phyloP scores from a whole-genome alignment of 2,888 invertebrate genomes.

The Euplagia quadripunctaria region DNA sequence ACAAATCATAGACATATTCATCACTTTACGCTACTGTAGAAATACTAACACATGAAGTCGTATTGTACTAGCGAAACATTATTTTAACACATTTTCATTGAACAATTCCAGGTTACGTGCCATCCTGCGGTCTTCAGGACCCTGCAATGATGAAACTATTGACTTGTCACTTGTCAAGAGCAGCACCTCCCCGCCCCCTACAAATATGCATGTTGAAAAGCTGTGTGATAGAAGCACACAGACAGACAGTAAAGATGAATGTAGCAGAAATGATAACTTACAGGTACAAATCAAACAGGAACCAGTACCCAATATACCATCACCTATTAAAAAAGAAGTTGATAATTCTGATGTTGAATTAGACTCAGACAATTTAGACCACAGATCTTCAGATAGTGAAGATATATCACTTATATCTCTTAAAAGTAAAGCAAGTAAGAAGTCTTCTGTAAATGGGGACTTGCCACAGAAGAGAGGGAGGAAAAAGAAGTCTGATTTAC shows the following conservation, averaged over 20 bases:
- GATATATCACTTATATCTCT: conserved; percentile 71
- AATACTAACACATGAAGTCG: background rate
- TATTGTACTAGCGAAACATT: background rate
- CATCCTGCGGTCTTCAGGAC: conserved; percentile 51
- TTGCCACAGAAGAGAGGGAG: conserved; percentile 47
- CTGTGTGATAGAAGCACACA: conserved; percentile 67
- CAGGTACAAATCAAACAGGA: conserved; percentile 66
- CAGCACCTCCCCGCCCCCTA: conserved; percentile 49
- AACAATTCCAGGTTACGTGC: conserved; percentile 64
- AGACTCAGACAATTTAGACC: conserved; percentile 51
- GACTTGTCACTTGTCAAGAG: conserved; percentile 68
- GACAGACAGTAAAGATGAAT: conserved; percentile 56
- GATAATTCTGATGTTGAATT: conserved; percentile 35
- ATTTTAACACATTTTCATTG: background rate
- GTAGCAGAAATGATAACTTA: conserved; percentile 7
- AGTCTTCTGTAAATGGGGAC: conserved; percentile 52
- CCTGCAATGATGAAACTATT: conserved; percentile 53
- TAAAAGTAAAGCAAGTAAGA: conserved; percentile 66
- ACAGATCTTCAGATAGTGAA: conserved; percentile 71
- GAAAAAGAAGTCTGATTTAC: conserved; percentile 59
- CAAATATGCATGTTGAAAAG: background rate
- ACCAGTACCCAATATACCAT: conserved; percentile 49
- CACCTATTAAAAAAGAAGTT: conserved; percentile 66
- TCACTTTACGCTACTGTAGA: background rate
- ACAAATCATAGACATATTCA: background rate